Conservation (phyloP, 30 jellyfish, hydroid and myxozoan genomes). For the Hydra vulgaris region DNA sequence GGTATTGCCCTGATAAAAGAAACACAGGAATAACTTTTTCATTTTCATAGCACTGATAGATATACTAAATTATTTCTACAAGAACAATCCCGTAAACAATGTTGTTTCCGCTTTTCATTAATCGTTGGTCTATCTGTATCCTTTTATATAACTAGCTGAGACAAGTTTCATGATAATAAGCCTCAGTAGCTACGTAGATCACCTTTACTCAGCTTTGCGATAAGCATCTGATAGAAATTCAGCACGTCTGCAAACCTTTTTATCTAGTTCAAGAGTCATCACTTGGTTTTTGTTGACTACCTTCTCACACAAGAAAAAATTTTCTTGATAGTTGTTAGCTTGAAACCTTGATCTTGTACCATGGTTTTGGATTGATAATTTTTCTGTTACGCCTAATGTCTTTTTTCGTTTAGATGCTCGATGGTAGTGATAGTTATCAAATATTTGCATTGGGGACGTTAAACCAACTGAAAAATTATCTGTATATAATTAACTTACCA, state of each 20-base stretch:
- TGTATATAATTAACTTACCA: too few relatives aligned
- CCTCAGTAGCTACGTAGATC: slow-evolving; percentile 8
- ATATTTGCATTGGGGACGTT: neutral
- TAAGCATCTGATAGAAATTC: neutral
- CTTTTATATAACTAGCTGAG: slow-evolving; percentile 1
- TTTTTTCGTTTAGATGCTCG: neutral
- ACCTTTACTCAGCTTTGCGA: slow-evolving; percentile 8
- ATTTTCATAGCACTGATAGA: slow-evolving; percentile 5
- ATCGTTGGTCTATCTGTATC: neutral
- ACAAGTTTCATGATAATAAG: neutral
- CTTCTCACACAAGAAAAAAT: too few relatives aligned
- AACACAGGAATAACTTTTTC: neutral
- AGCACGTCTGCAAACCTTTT: neutral
- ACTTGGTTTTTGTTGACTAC: too few relatives aligned
- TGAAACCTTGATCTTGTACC: slow-evolving; percentile 6
- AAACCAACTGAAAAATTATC: too few relatives aligned
- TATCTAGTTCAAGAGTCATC: too few relatives aligned
- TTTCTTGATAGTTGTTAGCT: too few relatives aligned
- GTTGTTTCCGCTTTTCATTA: slow-evolving; percentile 1
- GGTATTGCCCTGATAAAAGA: neutral
- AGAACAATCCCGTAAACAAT: neutral
- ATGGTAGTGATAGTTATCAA: slow-evolving; percentile 2
- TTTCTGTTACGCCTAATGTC: slow-evolving; percentile 6
- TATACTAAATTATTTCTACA: neutral
- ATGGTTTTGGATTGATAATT: neutral